Evolutionary conservation across 2,888 invertebrate genomes (phyloP).

Genomic region (Brenthis hecate): DNA sequence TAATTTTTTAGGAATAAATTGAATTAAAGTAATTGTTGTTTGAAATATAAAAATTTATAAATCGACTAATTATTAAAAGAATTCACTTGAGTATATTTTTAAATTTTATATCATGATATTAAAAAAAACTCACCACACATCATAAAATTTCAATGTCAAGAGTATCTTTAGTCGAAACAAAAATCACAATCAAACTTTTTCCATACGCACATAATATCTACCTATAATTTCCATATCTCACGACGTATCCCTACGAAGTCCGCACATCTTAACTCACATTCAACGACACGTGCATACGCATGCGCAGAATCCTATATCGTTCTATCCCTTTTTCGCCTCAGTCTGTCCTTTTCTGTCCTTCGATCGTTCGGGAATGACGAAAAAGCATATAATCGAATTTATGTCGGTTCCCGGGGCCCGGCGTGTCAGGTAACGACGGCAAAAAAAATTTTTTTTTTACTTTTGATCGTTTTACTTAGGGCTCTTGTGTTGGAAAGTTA

Average conservation of each 20-base stretch:
- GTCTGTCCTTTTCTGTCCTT: conserved; percentile 57
- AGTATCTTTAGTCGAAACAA: neutral
- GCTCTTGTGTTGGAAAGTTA: neutral
- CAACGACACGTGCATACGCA: conserved; percentile 73
- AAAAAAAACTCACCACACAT: too few species aligned
- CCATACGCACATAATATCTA: too few species aligned
- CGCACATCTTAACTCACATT: conserved; percentile 48
- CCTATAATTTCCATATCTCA: conserved; percentile 41
- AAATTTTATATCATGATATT: too few species aligned
- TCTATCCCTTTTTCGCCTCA: conserved; percentile 26
- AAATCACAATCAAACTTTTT: neutral
- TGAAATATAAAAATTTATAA: too few species aligned
- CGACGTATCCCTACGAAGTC: conserved; percentile 44
- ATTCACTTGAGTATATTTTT: too few species aligned
- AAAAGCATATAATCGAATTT: conserved; percentile 80
- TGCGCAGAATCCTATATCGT: conserved; percentile 52
- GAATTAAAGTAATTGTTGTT: too few species aligned
- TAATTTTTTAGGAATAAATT: too few species aligned
- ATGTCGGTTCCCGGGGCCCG: conserved; percentile 58
- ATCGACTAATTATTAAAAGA: too few species aligned
- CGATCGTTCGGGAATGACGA: conserved; percentile 79
- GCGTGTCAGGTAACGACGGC: conserved; percentile 54
- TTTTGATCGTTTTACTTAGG: conserved; percentile 1
- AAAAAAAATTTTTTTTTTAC: conserved; percentile 47
- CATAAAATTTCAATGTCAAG: too few species aligned